phyloP scores from a whole-genome alignment of 2,888 invertebrate genomes.

The Sinhomidia bicolor region DNA sequence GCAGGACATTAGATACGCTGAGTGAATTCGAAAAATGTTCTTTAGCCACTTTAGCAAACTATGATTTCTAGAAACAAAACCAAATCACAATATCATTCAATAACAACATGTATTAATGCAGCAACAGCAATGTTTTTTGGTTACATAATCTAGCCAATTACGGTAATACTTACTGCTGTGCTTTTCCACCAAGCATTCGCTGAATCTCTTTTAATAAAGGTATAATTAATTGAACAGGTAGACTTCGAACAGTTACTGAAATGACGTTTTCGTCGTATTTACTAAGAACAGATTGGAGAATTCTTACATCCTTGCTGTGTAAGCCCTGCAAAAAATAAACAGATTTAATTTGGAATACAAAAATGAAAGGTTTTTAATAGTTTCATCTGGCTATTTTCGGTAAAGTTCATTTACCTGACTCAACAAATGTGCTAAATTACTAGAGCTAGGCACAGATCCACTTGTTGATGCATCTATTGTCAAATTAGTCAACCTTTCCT shows the following conservation, averaged over 20 bases:
- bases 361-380: too few species aligned
- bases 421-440: slow-evolving; percentile 90
- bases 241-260: slow-evolving; percentile 87
- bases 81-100: background rate
- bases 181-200: slow-evolving; percentile 86
- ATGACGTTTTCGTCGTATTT: slow-evolving; percentile 87
- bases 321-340: slow-evolving; percentile 84
- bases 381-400: too few species aligned
- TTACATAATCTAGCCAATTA: too few species aligned
- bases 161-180: slow-evolving; percentile 85
- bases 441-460: slow-evolving; percentile 84
- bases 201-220: slow-evolving; percentile 89
- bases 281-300: slow-evolving; percentile 88
- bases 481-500: slow-evolving; percentile 90
- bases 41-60: slow-evolving; percentile 85
- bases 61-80: slow-evolving; percentile 82
- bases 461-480: slow-evolving; percentile 85
- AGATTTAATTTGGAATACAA: background rate
- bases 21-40: slow-evolving; percentile 84
- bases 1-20: slow-evolving; percentile 86
- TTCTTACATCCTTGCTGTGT: slow-evolving; percentile 90
- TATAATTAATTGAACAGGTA: slow-evolving; percentile 90
- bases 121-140: background rate
- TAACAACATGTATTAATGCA: background rate
- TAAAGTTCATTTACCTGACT: slow-evolving; percentile 83